Conservation (phyloP, 2,797 vertebrate genomes). For the Lacerta bilineata region DNA sequence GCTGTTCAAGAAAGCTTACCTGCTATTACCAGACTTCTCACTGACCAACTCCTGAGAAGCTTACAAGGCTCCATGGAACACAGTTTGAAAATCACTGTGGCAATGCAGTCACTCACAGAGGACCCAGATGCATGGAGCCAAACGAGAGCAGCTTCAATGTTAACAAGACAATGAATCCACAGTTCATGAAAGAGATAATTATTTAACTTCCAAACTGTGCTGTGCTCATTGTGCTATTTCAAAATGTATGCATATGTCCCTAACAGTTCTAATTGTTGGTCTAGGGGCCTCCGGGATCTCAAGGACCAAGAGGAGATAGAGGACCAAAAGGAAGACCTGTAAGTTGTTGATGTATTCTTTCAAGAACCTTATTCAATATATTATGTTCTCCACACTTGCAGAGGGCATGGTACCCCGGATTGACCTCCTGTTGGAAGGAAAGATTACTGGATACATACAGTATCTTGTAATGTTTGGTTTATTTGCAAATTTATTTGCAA, state of each 20-base stretch:
- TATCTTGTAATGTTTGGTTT: neutral
- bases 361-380: conserved; percentile 18
- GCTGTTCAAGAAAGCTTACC: neutral
- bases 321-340: conserved; percentile 95
- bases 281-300: conserved; percentile 93
- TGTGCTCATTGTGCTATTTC: conserved; percentile 3
- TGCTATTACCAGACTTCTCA: neutral
- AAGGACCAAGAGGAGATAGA: conserved; percentile 90
- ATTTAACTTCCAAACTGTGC: neutral
- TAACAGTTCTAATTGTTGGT: conserved; percentile 56
- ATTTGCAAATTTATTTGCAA: neutral
- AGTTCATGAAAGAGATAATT: neutral
- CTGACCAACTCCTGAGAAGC: neutral
- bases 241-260: conserved; percentile 2
- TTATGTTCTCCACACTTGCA: neutral
- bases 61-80: neutral
- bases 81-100: neutral
- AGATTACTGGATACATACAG: neutral
- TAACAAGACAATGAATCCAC: neutral
- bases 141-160: neutral
- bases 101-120: neutral
- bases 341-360: conserved; percentile 70
- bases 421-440: neutral
- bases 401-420: neutral
- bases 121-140: neutral